These are phyloP conservation scores for Epizoanthus ramosus DNA, from an alignment of 92 coral and sea anemone species.

Conservation along the genomic window DNA sequence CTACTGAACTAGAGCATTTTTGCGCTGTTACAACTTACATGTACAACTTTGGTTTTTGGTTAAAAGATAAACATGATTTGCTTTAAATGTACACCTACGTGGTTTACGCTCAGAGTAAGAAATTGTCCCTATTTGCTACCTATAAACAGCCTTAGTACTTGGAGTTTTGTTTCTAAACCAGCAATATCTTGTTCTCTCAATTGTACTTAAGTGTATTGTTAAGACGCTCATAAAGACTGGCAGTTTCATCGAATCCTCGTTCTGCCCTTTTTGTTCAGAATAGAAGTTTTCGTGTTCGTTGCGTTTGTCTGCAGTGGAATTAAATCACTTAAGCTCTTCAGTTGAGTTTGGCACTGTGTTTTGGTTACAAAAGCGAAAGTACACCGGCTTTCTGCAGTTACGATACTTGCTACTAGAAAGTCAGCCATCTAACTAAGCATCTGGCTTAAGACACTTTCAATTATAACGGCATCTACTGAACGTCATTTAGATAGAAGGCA, in stretches of 20 bases:
- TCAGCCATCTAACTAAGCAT: no score
- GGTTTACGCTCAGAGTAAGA: no score
- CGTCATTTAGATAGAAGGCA: no score
- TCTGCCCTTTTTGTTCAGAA: background rate
- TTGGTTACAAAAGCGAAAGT: conserved; percentile 3
- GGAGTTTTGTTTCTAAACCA: background rate
- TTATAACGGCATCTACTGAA: no score
- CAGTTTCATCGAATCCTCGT: background rate
- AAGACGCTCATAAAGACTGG: background rate
- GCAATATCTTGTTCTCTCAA: background rate
- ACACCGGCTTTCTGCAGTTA: conserved; percentile 4
- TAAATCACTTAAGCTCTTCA: background rate
- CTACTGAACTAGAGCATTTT: background rate
- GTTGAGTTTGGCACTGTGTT: background rate
- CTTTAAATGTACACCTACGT: background rate
- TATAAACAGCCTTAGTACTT: background rate
- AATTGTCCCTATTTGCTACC: background rate
- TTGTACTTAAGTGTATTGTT: background rate
- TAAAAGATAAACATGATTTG: background rate
- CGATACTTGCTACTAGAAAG: background rate
- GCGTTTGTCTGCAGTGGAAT: conserved; percentile 15
- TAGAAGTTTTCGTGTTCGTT: background rate
- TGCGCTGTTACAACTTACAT: no score
- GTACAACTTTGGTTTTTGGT: background rate
- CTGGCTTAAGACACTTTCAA: no score